These are phyloP conservation scores for Macroglossus sobrinus DNA, from an alignment of 2,113 vertebrate species.

Conservation along the genomic window DNA sequence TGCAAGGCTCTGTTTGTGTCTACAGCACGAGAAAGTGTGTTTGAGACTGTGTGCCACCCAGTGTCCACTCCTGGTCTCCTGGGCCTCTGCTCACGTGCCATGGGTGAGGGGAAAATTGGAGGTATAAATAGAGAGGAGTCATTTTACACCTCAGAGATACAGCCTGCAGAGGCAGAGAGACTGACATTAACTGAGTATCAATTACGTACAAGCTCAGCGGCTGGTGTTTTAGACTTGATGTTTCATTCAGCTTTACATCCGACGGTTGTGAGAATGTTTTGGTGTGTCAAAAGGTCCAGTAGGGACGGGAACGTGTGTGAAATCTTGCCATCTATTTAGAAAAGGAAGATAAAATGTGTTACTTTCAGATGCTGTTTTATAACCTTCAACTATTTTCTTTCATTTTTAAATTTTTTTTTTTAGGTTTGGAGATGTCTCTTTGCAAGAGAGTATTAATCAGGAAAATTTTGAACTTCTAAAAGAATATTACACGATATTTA, in stretches of 20 bases:
- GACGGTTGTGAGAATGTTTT: neutral
- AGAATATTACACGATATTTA: slow-evolving; percentile 93
- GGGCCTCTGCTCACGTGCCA: neutral
- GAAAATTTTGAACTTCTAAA: slow-evolving; percentile 95
- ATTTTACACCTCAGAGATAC: neutral
- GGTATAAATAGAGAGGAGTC: neutral
- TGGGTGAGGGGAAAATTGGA: neutral
- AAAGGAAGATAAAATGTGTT: neutral
- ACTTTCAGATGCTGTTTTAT: neutral
- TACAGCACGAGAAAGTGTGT: neutral
- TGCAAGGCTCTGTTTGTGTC: accelerated
- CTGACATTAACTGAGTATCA: neutral
- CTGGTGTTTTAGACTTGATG: neutral
- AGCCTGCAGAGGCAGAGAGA: neutral
- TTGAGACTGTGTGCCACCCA: neutral
- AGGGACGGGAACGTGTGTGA: neutral
- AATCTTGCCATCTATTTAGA: neutral
- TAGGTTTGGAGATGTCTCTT: slow-evolving; percentile 97
- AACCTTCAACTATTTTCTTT: neutral
- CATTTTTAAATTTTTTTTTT: no score
- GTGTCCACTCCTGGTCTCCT: neutral
- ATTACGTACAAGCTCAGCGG: neutral
- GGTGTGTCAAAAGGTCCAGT: neutral
- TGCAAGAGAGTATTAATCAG: slow-evolving; percentile 98
- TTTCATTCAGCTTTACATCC: neutral